phyloP scores from a whole-genome alignment of 1,140 invertebrate genomes.

The Bombus affinis region DNA sequence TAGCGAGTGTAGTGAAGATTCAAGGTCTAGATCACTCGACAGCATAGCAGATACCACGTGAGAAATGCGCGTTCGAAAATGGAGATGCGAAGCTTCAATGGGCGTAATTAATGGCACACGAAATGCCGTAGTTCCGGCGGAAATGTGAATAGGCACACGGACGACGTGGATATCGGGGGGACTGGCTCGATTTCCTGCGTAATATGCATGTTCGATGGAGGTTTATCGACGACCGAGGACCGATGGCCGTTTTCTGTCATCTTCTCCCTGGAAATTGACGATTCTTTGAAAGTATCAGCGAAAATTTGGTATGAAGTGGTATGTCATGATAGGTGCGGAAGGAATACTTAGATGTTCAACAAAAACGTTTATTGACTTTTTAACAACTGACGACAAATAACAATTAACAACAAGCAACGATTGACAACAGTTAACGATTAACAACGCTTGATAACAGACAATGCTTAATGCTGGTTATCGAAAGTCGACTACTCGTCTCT shows the following conservation, averaged over 20 bases:
- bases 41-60: neutral
- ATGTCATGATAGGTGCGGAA: too few species aligned
- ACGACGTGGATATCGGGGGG: neutral
- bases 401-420: too few species aligned
- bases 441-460: too few species aligned
- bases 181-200: constrained; percentile 33
- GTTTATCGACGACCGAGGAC: neutral
- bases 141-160: constrained; percentile 23
- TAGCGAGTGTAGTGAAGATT: neutral
- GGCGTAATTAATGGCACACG: constrained; percentile 40
- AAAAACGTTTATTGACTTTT: too few species aligned
- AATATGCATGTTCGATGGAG: neutral
- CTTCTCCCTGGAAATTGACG: neutral
- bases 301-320: too few species aligned
- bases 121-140: constrained; percentile 48
- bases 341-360: too few species aligned
- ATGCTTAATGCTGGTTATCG: too few species aligned
- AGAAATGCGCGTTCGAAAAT: constrained; percentile 10
- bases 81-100: constrained; percentile 16
- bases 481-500: too few species aligned
- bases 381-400: too few species aligned
- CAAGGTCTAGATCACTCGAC: constrained; percentile 31
- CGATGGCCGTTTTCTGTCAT: neutral
- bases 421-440: too few species aligned
- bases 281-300: too few species aligned